phyloP scores from a whole-genome alignment of 2,888 invertebrate species.

The Sthenelais limicola region DNA sequence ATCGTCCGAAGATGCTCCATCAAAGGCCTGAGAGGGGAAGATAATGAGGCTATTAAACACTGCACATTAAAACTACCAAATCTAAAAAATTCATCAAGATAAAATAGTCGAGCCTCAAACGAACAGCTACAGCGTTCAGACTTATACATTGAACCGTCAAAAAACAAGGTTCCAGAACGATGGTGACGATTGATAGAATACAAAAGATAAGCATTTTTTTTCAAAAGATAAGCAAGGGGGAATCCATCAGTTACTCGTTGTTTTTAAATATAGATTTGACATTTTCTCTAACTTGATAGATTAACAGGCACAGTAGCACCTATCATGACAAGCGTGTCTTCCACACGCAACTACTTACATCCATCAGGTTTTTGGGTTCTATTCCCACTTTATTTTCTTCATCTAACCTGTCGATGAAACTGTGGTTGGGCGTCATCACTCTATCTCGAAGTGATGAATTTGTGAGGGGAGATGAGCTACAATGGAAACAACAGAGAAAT shows the following conservation, averaged over 20 bases:
- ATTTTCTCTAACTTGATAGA: neutral
- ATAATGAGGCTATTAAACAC: no score
- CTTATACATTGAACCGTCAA: no score
- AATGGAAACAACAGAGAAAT: neutral
- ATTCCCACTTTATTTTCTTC: slow-evolving; percentile 41
- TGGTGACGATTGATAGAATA: no score
- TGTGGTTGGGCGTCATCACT: neutral
- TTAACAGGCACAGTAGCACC: neutral
- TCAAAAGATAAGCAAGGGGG: no score
- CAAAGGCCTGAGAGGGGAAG: slow-evolving; percentile 39
- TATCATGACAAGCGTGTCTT: neutral
- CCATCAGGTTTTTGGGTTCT: slow-evolving; percentile 44
- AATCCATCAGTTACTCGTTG: no score
- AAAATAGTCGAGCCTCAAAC: no score
- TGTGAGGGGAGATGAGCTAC: slow-evolving; percentile 30
- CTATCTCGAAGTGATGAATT: neutral
- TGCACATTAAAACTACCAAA: no score
- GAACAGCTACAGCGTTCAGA: no score
- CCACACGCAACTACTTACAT: slow-evolving; percentile 13
- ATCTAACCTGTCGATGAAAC: neutral
- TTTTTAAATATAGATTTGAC: no score
- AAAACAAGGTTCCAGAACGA: no score
- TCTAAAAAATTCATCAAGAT: no score
- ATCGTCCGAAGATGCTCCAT: slow-evolving; percentile 41
- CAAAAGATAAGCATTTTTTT: no score